phyloP scores from a whole-genome alignment of 2,113 vertebrate genomes.

The Oncorhynchus keta region DNA sequence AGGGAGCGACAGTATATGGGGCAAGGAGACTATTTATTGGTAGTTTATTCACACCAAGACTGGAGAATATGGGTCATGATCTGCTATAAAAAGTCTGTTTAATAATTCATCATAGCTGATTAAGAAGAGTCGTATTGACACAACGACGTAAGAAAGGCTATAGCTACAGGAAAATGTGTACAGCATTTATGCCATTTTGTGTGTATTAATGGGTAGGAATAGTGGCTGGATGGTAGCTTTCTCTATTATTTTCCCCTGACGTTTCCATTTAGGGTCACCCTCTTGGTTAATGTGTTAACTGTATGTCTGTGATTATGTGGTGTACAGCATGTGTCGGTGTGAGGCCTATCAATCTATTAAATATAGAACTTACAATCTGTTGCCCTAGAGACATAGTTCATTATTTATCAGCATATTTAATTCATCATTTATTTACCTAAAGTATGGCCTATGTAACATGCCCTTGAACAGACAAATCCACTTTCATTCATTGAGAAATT shows the following conservation, averaged over 20 bases:
- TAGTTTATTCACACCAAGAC: slow-evolving; percentile 49
- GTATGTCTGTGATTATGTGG: neutral
- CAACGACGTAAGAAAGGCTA: slow-evolving; percentile 18
- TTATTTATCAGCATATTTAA: slow-evolving; percentile 70
- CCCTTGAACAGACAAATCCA: neutral
- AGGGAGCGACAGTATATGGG: slow-evolving; percentile 43
- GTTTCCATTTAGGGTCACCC: neutral
- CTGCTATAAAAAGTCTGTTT: slow-evolving; percentile 65
- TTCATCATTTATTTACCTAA: slow-evolving; percentile 70
- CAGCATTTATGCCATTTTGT: slow-evolving; percentile 36
- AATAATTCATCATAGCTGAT: slow-evolving; percentile 69
- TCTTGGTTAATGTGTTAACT: slow-evolving; percentile 18
- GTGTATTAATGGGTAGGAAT: slow-evolving; percentile 8
- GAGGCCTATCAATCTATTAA: slow-evolving; percentile 64
- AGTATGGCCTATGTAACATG: slow-evolving; percentile 38
- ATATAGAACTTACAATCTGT: slow-evolving; percentile 75
- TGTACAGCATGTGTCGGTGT: neutral
- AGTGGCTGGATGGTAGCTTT: neutral
- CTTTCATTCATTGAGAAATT: slow-evolving; percentile 17
- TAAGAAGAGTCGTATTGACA: slow-evolving; percentile 55
- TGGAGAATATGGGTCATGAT: slow-evolving; percentile 70
- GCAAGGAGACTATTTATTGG: slow-evolving; percentile 52
- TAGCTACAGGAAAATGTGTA: slow-evolving; percentile 5
- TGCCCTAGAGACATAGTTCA: slow-evolving; percentile 63
- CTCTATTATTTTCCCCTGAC: neutral